These are phyloP conservation scores for Parauchenoglanis ngamensis DNA, from an alignment of 2,797 vertebrate species.

Conservation along the genomic window DNA sequence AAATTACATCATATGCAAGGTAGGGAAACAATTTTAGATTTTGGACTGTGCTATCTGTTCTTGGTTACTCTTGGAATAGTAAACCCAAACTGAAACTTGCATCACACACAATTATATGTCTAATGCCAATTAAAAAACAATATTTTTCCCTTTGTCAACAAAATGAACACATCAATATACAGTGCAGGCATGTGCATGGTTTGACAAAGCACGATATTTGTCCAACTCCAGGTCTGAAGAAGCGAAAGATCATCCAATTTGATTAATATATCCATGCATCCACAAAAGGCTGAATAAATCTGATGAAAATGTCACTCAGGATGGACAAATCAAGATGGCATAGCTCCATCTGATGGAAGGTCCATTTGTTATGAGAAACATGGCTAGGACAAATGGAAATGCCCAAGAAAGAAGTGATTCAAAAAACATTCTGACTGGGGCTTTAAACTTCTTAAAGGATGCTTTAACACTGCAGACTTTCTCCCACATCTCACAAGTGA, in stretches of 20 bases:
- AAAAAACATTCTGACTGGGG: slow-evolving; percentile 4
- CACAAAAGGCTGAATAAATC: slow-evolving; percentile 17
- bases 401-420: neutral
- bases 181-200: neutral
- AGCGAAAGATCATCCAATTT: neutral
- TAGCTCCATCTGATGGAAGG: too few species aligned
- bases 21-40: neutral
- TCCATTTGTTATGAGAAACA: slow-evolving; percentile 15
- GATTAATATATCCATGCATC: slow-evolving; percentile 4
- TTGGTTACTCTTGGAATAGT: neutral
- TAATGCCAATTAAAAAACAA: neutral
- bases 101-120: too few species aligned
- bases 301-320: slow-evolving; percentile 13
- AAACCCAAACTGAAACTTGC: neutral
- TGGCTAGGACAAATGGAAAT: neutral
- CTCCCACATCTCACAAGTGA: neutral
- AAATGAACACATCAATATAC: neutral
- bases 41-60: neutral
- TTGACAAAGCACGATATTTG: neutral
- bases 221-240: neutral
- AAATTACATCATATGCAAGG: neutral
- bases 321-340: slow-evolving; percentile 18
- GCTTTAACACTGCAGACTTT: slow-evolving; percentile 10
- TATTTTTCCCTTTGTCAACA: too few species aligned
- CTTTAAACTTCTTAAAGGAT: slow-evolving; percentile 18